Conservation (phyloP, 2,888 invertebrate genomes). For the Melinopterus prodromus region DNA sequence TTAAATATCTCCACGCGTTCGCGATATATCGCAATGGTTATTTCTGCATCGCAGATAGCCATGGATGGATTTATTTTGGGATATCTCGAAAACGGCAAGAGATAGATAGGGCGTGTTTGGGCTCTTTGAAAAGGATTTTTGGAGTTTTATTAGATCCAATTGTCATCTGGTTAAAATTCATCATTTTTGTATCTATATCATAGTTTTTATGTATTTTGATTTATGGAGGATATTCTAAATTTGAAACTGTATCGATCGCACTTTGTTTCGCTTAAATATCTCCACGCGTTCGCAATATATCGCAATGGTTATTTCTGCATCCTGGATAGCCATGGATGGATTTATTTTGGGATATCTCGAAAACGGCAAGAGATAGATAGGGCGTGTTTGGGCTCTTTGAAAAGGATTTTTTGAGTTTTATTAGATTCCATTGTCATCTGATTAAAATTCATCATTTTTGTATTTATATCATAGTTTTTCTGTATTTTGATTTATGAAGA, state of each 20-base stretch:
- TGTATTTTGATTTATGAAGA: neutral
- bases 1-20: neutral
- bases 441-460: neutral
- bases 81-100: neutral
- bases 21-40: neutral
- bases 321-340: neutral
- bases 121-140: neutral
- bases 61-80: neutral
- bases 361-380: neutral
- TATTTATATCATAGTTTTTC: neutral
- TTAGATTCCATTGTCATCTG: neutral
- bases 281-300: neutral
- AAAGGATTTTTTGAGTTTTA: neutral
- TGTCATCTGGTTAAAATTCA: neutral
- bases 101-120: neutral
- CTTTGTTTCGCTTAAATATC: neutral
- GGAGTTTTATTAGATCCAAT: neutral
- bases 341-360: neutral
- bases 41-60: neutral
- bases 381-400: neutral
- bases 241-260: neutral
- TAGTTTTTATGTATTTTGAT: neutral
- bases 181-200: neutral
- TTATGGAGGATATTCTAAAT: neutral
- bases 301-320: neutral